Evolutionary conservation across 2,797 vertebrate genomes (phyloP).

Genomic region (Acipenser ruthenus): DNA sequence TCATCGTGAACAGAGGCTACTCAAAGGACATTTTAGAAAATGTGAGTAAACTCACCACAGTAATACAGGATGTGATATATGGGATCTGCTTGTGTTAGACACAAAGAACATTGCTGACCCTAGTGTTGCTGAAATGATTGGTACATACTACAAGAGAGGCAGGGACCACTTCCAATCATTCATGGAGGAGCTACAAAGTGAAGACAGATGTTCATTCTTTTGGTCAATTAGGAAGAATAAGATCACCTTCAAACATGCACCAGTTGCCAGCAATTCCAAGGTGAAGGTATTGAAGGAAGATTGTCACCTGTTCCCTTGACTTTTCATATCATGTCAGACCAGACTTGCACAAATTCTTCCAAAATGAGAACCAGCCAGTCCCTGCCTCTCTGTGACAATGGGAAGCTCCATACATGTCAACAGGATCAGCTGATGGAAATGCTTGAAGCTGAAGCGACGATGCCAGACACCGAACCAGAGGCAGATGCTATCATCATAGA

Average conservation of each 20-base stretch:
- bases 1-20: constrained; percentile 1
- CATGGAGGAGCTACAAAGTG: not conserved
- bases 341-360: constrained; percentile 11
- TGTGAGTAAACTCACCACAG: not conserved
- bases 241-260: not conserved
- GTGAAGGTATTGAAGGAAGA: constrained; percentile 5
- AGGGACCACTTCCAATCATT: not conserved
- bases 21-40: constrained; percentile 6
- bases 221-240: constrained; percentile 12
- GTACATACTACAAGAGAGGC: not conserved
- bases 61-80: not conserved
- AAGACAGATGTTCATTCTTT: constrained; percentile 2
- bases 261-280: not conserved
- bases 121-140: not conserved
- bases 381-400: constrained; percentile 9
- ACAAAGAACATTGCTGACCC: constrained; percentile 6
- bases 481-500: constrained; percentile 1
- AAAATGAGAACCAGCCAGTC: constrained; percentile 5
- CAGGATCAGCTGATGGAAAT: constrained; percentile 8
- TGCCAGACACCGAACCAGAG: constrained; percentile 2
- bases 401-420: constrained; percentile 5
- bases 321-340: constrained; percentile 12
- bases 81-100: not conserved
- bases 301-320: constrained; percentile 1
- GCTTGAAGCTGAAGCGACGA: constrained; percentile 5